Percentiles rank a stretch among this genome's conserved stretches.
These are phyloP conservation scores for Nomada fucata DNA, from an alignment of 2,888 invertebrate genomes.

Conservation along the genomic window DNA sequence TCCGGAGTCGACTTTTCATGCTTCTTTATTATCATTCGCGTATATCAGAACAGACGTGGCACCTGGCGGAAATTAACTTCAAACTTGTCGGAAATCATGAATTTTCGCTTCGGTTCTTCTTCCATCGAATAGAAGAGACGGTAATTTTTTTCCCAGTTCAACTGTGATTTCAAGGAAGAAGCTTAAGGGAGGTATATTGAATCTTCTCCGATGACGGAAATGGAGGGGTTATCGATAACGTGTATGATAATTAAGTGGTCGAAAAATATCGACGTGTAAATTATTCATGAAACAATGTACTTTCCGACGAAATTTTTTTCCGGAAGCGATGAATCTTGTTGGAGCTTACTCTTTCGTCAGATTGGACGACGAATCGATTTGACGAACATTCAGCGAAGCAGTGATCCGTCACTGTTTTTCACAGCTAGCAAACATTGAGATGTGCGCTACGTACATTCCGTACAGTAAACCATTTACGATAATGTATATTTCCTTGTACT, in stretches of 20 bases:
- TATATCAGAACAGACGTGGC: conserved; percentile 4
- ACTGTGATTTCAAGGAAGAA: background rate
- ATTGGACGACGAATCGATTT: conserved; percentile 20
- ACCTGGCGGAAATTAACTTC: conserved; percentile 28
- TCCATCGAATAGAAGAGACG: no score
- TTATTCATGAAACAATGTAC: background rate
- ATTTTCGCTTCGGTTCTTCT: background rate
- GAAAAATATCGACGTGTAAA: background rate
- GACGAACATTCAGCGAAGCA: background rate
- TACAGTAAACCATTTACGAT: conserved; percentile 26
- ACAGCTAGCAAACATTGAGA: no score
- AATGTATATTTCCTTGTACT: conserved; percentile 5
- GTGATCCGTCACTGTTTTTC: no score
- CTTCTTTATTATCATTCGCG: conserved; percentile 56
- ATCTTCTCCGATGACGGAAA: background rate
- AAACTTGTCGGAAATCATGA: background rate
- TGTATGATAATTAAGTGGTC: background rate
- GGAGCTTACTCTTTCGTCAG: conserved; percentile 17
- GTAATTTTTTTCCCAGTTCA: background rate
- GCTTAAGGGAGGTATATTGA: background rate
- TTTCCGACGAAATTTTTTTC: conserved; percentile 5
- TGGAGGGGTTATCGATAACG: background rate
- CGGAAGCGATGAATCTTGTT: conserved; percentile 3
- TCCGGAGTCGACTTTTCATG: conserved; percentile 34
- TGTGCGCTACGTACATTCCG: background rate